Percentiles rank a stretch among this genome's conserved stretches.
phyloP scores from a whole-genome alignment of 2,797 vertebrate species.

The Synaphobranchus kaupii region DNA sequence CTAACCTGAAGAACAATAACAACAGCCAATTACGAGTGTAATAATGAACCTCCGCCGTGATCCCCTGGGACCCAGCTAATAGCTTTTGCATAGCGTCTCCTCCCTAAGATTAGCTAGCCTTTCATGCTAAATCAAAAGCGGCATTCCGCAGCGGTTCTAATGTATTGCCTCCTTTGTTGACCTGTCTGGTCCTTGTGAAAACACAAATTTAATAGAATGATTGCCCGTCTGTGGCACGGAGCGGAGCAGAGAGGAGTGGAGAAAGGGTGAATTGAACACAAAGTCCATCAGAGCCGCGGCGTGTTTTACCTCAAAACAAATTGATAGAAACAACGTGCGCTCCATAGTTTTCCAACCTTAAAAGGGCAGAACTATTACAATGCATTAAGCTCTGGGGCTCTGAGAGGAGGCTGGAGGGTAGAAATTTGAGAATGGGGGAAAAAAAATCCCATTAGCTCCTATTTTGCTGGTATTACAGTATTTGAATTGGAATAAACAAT shows the following conservation, averaged over 20 bases:
- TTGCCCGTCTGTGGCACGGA: background rate
- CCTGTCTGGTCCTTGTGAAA: constrained; percentile 26
- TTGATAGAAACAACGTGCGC: background rate
- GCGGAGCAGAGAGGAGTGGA: background rate
- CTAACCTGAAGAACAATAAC: constrained; percentile 23
- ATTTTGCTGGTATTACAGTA: constrained; percentile 10
- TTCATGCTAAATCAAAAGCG: constrained; percentile 35
- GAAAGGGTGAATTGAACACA: background rate
- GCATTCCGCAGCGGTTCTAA: constrained; percentile 38
- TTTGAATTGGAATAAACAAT: background rate
- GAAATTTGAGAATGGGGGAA: background rate
- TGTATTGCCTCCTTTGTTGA: constrained; percentile 30
- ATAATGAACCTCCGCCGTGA: background rate
- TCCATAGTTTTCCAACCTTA: background rate
- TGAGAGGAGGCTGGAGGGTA: background rate
- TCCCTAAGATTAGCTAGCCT: constrained; percentile 24
- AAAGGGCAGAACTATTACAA: background rate
- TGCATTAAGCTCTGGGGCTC: too few relatives aligned
- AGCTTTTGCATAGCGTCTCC: constrained; percentile 20
- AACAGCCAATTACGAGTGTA: constrained; percentile 18
- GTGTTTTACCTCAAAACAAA: background rate
- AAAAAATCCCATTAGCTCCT: background rate
- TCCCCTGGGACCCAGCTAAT: constrained; percentile 25
- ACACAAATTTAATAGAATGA: constrained; percentile 31
- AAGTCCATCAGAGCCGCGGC: background rate